These are phyloP conservation scores for Panurus biarmicus DNA, from an alignment of 2,113 vertebrate genomes.

Conservation along the genomic window DNA sequence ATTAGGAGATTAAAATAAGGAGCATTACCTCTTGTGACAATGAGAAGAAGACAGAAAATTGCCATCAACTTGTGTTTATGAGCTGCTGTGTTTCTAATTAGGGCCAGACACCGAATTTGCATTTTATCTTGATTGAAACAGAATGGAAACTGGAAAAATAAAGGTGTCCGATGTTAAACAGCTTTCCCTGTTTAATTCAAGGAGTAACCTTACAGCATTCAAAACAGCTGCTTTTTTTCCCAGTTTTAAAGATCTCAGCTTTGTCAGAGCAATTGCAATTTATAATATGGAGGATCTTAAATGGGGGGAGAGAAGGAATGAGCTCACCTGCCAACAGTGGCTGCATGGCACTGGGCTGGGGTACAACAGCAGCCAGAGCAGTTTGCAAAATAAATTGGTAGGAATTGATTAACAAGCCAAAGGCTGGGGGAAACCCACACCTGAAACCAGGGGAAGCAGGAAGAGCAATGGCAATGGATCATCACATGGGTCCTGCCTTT, in stretches of 20 bases:
- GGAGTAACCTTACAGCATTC: not conserved
- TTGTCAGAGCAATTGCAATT: not conserved
- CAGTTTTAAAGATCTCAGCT: not conserved
- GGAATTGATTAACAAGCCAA: not conserved
- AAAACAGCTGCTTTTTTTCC: not conserved
- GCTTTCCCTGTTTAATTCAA: slow-evolving; percentile 23
- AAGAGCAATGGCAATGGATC: fast-evolving
- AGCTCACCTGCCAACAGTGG: not conserved
- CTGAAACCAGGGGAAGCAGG: not conserved
- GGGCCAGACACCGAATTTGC: slow-evolving; percentile 37
- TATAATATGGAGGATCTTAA: not conserved
- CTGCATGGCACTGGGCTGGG: fast-evolving
- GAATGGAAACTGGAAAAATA: slow-evolving; percentile 30
- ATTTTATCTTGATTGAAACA: slow-evolving; percentile 55
- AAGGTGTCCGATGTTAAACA: not conserved
- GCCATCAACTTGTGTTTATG: slow-evolving; percentile 14
- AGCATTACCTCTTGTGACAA: not conserved
- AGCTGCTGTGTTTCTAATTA: slow-evolving; percentile 55
- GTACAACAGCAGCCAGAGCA: not conserved
- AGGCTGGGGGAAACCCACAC: not conserved
- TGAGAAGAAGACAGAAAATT: not conserved
- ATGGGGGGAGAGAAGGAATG: not conserved
- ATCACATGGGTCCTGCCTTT: fast-evolving
- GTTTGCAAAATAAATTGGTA: not conserved
- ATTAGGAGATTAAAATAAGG: slow-evolving; percentile 34